Percentiles rank a stretch among this genome's conserved stretches.
These are phyloP conservation scores for Hippocampus mohnikei DNA, from an alignment of 2,113 vertebrate species.

Conservation along the genomic window DNA sequence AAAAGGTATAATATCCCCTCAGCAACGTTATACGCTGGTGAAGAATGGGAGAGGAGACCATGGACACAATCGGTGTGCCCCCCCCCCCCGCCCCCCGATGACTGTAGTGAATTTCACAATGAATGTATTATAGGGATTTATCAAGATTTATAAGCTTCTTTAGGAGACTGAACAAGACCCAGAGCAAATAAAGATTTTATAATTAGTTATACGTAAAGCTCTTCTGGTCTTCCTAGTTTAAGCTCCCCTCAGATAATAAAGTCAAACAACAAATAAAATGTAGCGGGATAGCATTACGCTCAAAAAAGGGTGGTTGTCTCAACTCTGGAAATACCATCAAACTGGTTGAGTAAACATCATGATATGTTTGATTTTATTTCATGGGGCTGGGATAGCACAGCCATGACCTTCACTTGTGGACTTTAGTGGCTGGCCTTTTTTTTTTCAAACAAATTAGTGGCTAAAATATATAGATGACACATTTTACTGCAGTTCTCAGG, in stretches of 20 bases:
- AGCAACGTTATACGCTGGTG: slow-evolving; percentile 30
- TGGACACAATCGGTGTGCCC: slow-evolving; percentile 30
- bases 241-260: slow-evolving; percentile 17
- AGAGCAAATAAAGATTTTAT: slow-evolving; percentile 48
- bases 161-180: slow-evolving; percentile 33
- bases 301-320: neutral
- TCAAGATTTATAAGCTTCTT: slow-evolving; percentile 33
- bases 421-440: neutral
- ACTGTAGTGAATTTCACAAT: slow-evolving; percentile 24
- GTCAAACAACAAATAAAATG: slow-evolving; percentile 2
- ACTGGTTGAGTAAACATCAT: neutral
- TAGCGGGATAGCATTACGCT: slow-evolving; percentile 4
- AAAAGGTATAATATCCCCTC: slow-evolving; percentile 40
- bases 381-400: neutral
- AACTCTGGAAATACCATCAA: neutral
- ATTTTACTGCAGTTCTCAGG: neutral
- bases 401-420: neutral
- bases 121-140: slow-evolving; percentile 32
- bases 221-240: slow-evolving; percentile 27
- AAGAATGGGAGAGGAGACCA: slow-evolving; percentile 24
- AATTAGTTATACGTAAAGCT: slow-evolving; percentile 33
- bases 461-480: neutral
- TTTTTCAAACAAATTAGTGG: neutral
- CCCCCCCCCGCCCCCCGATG: no score
- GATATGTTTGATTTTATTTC: slow-evolving; percentile 3